phyloP scores from a whole-genome alignment of 1,140 invertebrate genomes.

The Cyrtorhinus lividipennis region DNA sequence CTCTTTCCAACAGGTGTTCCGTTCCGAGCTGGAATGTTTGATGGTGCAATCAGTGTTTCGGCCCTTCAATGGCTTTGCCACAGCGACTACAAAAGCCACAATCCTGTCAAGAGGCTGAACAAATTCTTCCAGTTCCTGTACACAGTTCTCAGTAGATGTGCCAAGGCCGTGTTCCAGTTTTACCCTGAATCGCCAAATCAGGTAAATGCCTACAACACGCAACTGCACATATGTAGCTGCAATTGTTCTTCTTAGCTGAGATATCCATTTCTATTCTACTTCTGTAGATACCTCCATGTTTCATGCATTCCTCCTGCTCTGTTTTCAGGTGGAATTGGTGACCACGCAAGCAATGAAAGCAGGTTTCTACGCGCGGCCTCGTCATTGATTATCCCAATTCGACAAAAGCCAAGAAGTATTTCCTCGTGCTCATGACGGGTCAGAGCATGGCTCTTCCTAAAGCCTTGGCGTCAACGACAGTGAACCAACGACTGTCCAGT shows the following conservation, averaged over 20 bases:
- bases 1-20: too few relatives aligned
- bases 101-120: constrained; percentile 76
- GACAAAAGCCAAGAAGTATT: constrained; percentile 90
- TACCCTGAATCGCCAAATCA: constrained; percentile 93
- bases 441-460: constrained; percentile 53
- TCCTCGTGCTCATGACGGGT: constrained; percentile 86
- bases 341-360: constrained; percentile 90
- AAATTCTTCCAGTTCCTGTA: constrained; percentile 87
- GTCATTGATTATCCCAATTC: constrained; percentile 97
- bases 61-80: constrained; percentile 99
- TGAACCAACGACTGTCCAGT: constrained; percentile 15
- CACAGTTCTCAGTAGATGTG: constrained; percentile 62
- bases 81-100: constrained; percentile 82
- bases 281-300: too few relatives aligned
- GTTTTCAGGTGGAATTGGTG: constrained; percentile 62
- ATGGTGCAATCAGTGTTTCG: constrained; percentile 90
- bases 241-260: too few relatives aligned
- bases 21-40: constrained; percentile 87
- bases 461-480: constrained; percentile 40
- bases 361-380: constrained; percentile 86
- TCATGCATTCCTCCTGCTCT: too few relatives aligned
- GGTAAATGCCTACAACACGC: too few relatives aligned
- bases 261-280: too few relatives aligned
- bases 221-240: too few relatives aligned
- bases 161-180: constrained; percentile 92